Percentiles rank a stretch among this genome's conserved stretches.
Conservation (phyloP, 2,113 vertebrate species). For the Cryptomyrus ogoouensis region DNA sequence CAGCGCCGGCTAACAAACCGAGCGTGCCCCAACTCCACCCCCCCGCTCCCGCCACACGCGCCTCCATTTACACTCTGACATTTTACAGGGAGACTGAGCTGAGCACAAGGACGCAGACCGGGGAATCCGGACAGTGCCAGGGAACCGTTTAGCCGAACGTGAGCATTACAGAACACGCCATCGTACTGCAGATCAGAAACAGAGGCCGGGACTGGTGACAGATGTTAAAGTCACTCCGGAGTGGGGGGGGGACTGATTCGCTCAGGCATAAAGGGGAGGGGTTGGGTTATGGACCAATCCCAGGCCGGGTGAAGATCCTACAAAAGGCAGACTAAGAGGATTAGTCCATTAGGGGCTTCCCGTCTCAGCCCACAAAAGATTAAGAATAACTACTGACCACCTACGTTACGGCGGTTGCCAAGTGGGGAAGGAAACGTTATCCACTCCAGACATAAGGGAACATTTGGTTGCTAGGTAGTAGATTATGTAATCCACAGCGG, state of each 20-base stretch:
- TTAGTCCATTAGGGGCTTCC: constrained; percentile 18
- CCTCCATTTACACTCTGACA: background rate
- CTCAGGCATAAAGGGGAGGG: background rate
- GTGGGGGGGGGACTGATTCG: background rate
- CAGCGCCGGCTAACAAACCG: background rate
- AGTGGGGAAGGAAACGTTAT: background rate
- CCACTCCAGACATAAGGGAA: constrained; percentile 14
- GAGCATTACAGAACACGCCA: background rate
- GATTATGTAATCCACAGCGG: constrained; percentile 25
- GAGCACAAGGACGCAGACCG: background rate
- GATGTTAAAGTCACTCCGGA: background rate
- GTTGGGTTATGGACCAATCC: background rate
- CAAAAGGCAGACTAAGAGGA: constrained; percentile 30
- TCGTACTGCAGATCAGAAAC: background rate
- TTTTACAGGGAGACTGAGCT: background rate
- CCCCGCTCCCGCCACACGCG: background rate
- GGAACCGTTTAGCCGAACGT: background rate
- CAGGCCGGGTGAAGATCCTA: background rate
- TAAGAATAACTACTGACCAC: constrained; percentile 2
- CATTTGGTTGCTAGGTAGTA: background rate
- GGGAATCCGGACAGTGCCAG: background rate
- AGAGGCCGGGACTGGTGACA: background rate
- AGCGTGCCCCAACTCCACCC: background rate
- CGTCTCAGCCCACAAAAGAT: background rate
- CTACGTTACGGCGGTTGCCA: background rate